phyloP scores from a whole-genome alignment of 2,113 vertebrate genomes.

The Promerops cafer region DNA sequence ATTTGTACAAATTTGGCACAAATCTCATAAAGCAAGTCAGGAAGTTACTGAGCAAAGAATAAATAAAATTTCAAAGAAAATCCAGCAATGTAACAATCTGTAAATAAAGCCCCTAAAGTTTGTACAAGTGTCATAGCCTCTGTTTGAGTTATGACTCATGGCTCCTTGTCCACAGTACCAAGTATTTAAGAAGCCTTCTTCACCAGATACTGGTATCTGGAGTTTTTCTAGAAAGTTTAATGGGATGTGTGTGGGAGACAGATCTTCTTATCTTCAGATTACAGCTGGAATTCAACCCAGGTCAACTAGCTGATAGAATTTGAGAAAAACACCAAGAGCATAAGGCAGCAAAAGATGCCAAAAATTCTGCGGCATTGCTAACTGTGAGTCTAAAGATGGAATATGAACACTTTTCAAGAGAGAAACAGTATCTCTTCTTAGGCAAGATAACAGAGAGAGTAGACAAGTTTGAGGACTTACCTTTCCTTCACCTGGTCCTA shows the following conservation, averaged over 20 bases:
- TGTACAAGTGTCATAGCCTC: rapidly evolving
- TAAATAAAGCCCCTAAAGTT: background rate
- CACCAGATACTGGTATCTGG: background rate
- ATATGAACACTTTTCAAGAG: background rate
- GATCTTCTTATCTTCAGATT: background rate
- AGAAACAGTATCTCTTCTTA: background rate
- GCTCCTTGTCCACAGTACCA: background rate
- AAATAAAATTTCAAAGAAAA: background rate
- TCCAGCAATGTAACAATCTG: background rate
- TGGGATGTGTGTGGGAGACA: background rate
- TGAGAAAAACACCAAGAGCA: background rate
- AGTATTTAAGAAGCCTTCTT: background rate
- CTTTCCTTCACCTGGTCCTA: background rate
- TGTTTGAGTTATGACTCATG: background rate
- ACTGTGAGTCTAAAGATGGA: background rate
- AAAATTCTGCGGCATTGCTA: background rate
- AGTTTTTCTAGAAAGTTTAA: background rate
- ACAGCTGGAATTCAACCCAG: background rate
- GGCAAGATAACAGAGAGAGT: background rate
- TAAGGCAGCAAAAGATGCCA: background rate
- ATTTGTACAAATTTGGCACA: background rate
- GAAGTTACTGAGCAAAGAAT: background rate
- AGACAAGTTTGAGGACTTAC: background rate
- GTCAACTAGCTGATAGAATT: background rate
- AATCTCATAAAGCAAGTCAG: background rate